Evolutionary conservation across 2,888 invertebrate species (phyloP).

Genomic region (Ectemnius lituratus): DNA sequence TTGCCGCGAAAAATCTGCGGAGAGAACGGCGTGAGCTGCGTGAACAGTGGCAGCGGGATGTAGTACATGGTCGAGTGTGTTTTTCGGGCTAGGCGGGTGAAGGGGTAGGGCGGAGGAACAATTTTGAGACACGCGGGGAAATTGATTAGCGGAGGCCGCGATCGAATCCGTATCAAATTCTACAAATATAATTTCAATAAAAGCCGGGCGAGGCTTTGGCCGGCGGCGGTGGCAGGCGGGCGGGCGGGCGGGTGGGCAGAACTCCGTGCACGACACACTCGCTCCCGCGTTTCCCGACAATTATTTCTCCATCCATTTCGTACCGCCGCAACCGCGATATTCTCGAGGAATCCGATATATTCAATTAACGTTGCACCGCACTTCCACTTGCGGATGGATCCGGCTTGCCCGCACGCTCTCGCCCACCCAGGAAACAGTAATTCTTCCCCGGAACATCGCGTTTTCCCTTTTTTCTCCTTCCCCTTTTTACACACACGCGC

Average conservation of each 20-base stretch:
- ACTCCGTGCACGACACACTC: conserved; percentile 38
- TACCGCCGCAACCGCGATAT: conserved; percentile 62
- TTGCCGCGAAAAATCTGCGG: conserved; percentile 10
- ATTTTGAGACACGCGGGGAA: conserved; percentile 63
- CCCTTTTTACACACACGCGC: conserved; percentile 36
- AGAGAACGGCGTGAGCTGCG: background rate
- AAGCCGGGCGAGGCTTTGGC: conserved; percentile 54
- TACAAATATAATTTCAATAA: conserved; percentile 62
- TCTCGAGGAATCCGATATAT: conserved; percentile 63
- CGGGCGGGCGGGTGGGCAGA: too few species aligned
- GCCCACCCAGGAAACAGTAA: conserved; percentile 50
- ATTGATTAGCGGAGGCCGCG: conserved; percentile 58
- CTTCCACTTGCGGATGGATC: conserved; percentile 57
- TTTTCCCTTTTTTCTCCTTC: conserved; percentile 19
- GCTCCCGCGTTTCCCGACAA: conserved; percentile 58
- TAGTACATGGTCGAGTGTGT: too few species aligned
- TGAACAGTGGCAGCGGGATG: background rate
- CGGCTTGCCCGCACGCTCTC: conserved; percentile 39
- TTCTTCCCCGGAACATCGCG: conserved; percentile 57
- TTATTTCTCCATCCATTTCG: conserved; percentile 62
- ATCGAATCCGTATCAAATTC: conserved; percentile 60
- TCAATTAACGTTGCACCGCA: conserved; percentile 62
- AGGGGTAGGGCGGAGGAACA: conserved; percentile 40
- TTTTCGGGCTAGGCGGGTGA: conserved; percentile 8
- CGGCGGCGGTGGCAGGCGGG: conserved; percentile 10